Base-by-base conservation (phyloP, 2,113 vertebrate genomes). In the Xiphophorus maculatus region DNA sequence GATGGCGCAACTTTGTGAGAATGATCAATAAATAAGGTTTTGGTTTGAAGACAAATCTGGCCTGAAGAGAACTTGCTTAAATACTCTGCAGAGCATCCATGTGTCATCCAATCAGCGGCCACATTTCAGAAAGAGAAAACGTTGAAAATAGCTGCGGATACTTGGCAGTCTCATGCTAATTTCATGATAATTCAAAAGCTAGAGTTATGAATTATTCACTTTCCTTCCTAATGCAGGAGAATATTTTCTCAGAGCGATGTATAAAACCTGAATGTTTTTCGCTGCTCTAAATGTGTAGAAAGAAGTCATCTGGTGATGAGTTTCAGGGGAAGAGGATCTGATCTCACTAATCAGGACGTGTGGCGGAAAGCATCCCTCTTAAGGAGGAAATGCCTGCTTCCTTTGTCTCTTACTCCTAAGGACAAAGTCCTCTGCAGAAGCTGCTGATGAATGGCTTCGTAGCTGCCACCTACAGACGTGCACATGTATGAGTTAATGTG, bases 301-400 rank as follows among this genome's bases (percentile, higher is more conserved):
- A 79, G 74, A 51, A 40, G 86, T 88, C 33, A 25, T 71, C 71
- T 77, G 29, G 77, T 58, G 51, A 69, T 69, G 83, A 60, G 63
- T 58, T 88, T 87, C 61, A 80, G 61, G 83, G 82, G 76, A 84
- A 83, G 84, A 84, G 71, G 74, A 83, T 80, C 48, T 54, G 68
- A 83, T 89, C 87, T 85, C 82, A 73, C 87, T 90, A 89, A 92
- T 92, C 90, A 89, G 93, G 92, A 94, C 64, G 63, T 86, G 73
- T 79, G 73, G 61, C 80, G 90, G 91, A 92, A 92, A 90, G 84
- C 86, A 91, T 94, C 88, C 84, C 87, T 93, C 89, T 85, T 73
- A 82, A 81, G 71, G 71, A 91, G 94, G 94, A 95, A 94, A 91
- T 81, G 91, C 80, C 93, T 94, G 94, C 85, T 94, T 94, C 94